These are phyloP conservation scores for Cataglyphis rosenhaueri DNA, from an alignment of 2,888 invertebrate genomes.

Conservation along the genomic window DNA sequence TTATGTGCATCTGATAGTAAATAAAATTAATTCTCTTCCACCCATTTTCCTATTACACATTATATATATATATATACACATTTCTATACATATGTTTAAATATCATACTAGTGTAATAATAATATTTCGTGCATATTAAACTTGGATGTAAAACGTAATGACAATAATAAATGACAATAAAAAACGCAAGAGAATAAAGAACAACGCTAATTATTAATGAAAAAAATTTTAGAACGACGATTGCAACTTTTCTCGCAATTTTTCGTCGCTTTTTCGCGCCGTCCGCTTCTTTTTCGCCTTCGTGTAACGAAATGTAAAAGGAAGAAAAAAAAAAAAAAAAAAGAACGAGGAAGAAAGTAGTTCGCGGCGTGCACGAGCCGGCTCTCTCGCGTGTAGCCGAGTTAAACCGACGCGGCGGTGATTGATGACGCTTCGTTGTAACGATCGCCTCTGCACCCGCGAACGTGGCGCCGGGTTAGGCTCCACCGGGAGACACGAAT, in stretches of 20 bases:
- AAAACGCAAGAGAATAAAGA: neutral
- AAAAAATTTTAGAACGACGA: conserved; percentile 33
- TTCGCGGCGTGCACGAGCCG: conserved; percentile 66
- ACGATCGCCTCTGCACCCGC: conserved; percentile 76
- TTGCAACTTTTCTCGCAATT: conserved; percentile 38
- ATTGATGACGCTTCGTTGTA: conserved; percentile 79
- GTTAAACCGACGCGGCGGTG: conserved; percentile 77
- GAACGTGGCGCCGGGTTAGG: conserved; percentile 71
- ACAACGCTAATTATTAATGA: neutral
- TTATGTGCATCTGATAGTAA: neutral
- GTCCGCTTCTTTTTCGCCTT: conserved; percentile 57
- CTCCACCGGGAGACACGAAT: conserved; percentile 61
- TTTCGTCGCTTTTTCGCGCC: conserved; percentile 30
- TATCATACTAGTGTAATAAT: neutral
- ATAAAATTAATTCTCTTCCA: neutral
- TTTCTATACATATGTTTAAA: neutral
- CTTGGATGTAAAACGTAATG: neutral
- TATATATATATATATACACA: neutral
- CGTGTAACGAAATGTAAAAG: conserved; percentile 67
- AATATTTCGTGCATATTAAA: neutral
- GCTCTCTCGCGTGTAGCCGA: conserved; percentile 75
- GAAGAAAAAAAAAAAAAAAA: conserved; percentile 43
- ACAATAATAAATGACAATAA: conserved; percentile 6
- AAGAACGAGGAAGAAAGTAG: conserved; percentile 46
- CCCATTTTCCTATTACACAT: neutral